Percentiles rank a stretch among this genome's conserved stretches.
phyloP scores from a whole-genome alignment of 2,113 vertebrate species.

The Crypturellus undulatus region DNA sequence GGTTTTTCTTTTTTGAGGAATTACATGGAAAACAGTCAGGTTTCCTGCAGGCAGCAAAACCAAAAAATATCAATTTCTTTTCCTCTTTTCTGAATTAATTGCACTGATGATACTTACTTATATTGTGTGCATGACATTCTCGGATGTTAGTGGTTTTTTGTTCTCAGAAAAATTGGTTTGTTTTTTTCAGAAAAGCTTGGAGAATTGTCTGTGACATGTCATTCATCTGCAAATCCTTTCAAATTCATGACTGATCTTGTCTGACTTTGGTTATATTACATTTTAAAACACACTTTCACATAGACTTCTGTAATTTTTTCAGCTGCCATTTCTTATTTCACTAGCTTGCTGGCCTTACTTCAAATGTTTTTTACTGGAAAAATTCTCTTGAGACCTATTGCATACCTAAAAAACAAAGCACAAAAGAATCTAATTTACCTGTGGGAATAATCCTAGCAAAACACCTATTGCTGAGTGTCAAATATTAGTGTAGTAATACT shows the following conservation, averaged over 20 bases:
- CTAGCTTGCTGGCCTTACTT: not conserved
- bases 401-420: not conserved
- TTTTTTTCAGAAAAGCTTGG: constrained; percentile 31
- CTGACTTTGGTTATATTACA: constrained; percentile 28
- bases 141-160: not conserved
- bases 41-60: not conserved
- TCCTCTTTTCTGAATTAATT: constrained; percentile 27
- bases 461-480: not conserved
- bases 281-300: not conserved
- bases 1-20: not conserved
- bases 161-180: not conserved
- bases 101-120: not conserved
- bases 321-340: not conserved
- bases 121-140: not conserved
- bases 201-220: constrained; percentile 25
- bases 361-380: not conserved
- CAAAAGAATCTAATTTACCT: not conserved
- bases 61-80: not conserved
- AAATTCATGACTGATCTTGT: not conserved
- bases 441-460: not conserved
- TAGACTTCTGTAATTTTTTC: not conserved
- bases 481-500: not conserved
- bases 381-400: not conserved
- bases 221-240: constrained; percentile 45
- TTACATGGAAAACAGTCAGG: not conserved